Percentiles rank a stretch among this genome's conserved stretches.
Conservation (phyloP, 2,113 vertebrate genomes). For the Elaphurus davidianus region DNA sequence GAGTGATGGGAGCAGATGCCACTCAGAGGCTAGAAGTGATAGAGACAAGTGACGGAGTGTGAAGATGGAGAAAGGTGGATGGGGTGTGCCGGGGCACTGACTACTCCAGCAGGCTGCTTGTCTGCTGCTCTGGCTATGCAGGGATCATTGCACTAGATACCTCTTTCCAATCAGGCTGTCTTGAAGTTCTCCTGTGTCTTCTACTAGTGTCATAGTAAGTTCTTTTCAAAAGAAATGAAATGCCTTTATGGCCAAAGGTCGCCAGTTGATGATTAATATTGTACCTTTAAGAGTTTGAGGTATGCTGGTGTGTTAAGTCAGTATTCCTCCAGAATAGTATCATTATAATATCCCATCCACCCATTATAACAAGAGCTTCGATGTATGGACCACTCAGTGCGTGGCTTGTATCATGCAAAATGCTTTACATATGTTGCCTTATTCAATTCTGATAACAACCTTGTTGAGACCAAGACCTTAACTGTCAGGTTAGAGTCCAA, state of each 20-base stretch:
- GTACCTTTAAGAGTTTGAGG: not conserved
- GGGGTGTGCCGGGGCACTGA: not conserved
- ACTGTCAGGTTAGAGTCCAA: not conserved
- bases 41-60: not conserved
- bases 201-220: not conserved
- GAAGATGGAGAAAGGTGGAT: not conserved
- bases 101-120: not conserved
- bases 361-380: not conserved
- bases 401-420: not conserved
- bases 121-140: not conserved
- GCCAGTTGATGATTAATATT: not conserved
- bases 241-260: not conserved
- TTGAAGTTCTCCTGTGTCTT: not conserved
- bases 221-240: conserved; percentile 22
- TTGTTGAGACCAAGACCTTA: not conserved
- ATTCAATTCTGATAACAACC: not conserved
- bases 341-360: not conserved
- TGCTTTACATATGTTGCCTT: not conserved
- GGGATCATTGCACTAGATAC: not conserved
- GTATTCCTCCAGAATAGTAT: not conserved
- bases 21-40: not conserved
- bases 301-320: not conserved
- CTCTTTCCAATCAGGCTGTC: not conserved
- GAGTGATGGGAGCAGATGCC: not conserved
- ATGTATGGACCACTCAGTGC: not conserved